Evolutionary conservation across 1,140 invertebrate genomes (phyloP), one percentile per base, ranked within the genome.

Genomic region (Platyura marginata): DNA sequence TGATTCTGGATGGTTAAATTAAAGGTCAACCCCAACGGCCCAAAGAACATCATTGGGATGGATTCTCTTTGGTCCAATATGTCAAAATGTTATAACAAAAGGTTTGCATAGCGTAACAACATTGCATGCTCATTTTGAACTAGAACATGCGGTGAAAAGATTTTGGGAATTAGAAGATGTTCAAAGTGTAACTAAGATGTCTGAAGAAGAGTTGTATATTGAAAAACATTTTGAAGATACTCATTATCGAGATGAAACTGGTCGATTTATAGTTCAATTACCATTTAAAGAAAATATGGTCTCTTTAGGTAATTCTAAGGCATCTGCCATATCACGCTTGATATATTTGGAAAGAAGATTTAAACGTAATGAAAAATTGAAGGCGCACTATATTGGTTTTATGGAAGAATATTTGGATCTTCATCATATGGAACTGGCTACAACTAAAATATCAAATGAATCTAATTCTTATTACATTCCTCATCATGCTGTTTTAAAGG

Each of bases 401-500:
- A 29, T 29, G 25, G 6, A 13, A 29, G 13, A 29, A 8, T 29
- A 8, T 6, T 8, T 29, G 6, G 13, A 13, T 29, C 6, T 13
- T 8, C 6, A 13, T 29, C 25, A 29, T 13, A 29, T 29, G 6
- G 25, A 29, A 29, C 13, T 29, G 13, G 25, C 13, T 13, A n/a
- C 34, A 36, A 9, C 8, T 21, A 15, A 39, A 39, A 8, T 9
- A 25, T 16, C 40, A 15, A 21, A 20, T 18, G 38, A 40, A 40
- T 8, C 8, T 40, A 8, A 40, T 20, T 10, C 4, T 21, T 29
- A 10, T 43, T 23, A 23, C 40, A n/a, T 59, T 3, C 51, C 55
- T 20, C 57, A 62, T 44, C 51, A 51, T 18, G 25, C 43, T 4
- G 55, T 60, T 3, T n/a, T 48, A 4, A 48, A 48, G 32, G 20